Conservation (phyloP, 1,140 invertebrate genomes). For the Drosophila nikananu region DNA sequence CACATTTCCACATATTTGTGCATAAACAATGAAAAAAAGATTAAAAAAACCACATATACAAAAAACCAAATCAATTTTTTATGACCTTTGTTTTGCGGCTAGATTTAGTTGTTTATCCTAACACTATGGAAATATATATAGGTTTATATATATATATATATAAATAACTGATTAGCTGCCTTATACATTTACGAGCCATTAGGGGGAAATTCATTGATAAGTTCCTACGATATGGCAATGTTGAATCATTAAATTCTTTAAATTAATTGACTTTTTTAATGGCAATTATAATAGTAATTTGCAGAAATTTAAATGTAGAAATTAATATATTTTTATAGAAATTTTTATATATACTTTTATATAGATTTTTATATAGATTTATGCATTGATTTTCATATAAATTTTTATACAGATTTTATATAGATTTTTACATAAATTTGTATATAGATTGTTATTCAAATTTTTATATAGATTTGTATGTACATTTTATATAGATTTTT, state of each 20-base stretch:
- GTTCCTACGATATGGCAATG: neutral
- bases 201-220: slow-evolving; percentile 24
- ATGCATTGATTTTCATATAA: too few relatives aligned
- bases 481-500: too few relatives aligned
- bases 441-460: neutral
- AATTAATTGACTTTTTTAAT: slow-evolving; percentile 1
- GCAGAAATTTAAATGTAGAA: too few relatives aligned
- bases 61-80: slow-evolving; percentile 36
- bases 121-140: slow-evolving; percentile 10
- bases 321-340: too few relatives aligned
- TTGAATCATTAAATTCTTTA: neutral
- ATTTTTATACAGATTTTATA: too few relatives aligned
- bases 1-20: slow-evolving; percentile 34
- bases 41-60: slow-evolving; percentile 8
- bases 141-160: neutral
- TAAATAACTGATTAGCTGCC: slow-evolving; percentile 13
- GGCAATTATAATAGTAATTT: neutral
- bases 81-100: slow-evolving; percentile 38
- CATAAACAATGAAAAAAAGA: slow-evolving; percentile 5
- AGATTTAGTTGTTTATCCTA: slow-evolving; percentile 47
- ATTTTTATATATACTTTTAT: too few relatives aligned
- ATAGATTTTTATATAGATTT: too few relatives aligned
- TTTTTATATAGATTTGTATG: too few relatives aligned
- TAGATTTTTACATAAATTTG: neutral
- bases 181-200: slow-evolving; percentile 8